Base-by-base conservation (phyloP, 1,140 invertebrate species). In the Vollenhovia emeryi region DNA sequence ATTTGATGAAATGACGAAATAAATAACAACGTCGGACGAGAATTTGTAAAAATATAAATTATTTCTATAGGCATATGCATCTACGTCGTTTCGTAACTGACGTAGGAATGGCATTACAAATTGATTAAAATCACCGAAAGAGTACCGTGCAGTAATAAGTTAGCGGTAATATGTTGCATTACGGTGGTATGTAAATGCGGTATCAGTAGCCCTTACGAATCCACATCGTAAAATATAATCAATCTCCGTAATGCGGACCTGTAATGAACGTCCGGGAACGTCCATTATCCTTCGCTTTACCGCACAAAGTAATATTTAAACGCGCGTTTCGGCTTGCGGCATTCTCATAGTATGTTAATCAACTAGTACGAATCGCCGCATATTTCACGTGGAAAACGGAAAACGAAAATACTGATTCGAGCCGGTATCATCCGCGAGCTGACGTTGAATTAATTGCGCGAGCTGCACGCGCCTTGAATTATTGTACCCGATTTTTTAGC, bases 381-480 rank as follows among this genome's bases (percentile, higher is more conserved):
- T 76, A 84, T 84, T 69, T 80, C 83, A 60, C 52, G 24, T 40
- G 40, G 36, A 24, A 85, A 80, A 75, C 74, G 87, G 69, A 88
- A 88, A 88, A 73, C 52, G 50, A 73, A 73, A 82, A 82, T 57
- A 71, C 66, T 43, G 78, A 82, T 82, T 82, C 66, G 66, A 73
- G 66, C 18, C 3, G 45, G 45, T 76, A 88, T 89, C 76, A 62
- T 75, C 78, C 62, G 24, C 43, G 62, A 45, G 78, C 68, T 69
- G 55, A 83, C 60, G 84, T 85, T 88, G 86, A 88, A 87, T 88
- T 88, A 88, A 89, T 88, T 50, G 62, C 78, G 50, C 36, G 50
- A 52, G 66, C 50, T 57, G 64, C 78, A 71, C 52, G 64, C 78
- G 50, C 78, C 50, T 71, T 71, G 78, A 82, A 82, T 82, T 82